Percentiles rank a stretch among this genome's conserved stretches.
These are phyloP conservation scores for Sericinus montela DNA, from an alignment of 2,888 invertebrate species.

Conservation along the genomic window DNA sequence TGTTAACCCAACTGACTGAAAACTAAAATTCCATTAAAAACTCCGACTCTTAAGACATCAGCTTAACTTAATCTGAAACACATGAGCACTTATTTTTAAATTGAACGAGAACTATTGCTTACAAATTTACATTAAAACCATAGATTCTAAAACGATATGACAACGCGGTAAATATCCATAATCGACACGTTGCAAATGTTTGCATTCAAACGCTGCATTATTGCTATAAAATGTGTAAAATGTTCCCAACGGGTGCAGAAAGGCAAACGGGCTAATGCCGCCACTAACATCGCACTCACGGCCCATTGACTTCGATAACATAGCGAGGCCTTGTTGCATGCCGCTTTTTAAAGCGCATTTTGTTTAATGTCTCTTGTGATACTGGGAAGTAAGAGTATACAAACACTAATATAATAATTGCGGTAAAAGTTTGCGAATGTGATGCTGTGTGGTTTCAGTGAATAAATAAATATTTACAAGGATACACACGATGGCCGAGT, in stretches of 20 bases:
- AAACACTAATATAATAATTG: too few relatives aligned
- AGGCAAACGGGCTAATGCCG: slow-evolving; percentile 21
- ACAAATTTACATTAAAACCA: too few relatives aligned
- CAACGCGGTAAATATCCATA: slow-evolving; percentile 14
- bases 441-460: too few relatives aligned
- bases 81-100: too few relatives aligned
- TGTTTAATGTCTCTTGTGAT: slow-evolving; percentile 12
- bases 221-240: slow-evolving; percentile 25
- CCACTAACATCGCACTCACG: slow-evolving; percentile 18
- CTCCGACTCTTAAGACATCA: too few relatives aligned
- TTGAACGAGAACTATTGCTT: too few relatives aligned
- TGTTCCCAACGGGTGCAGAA: slow-evolving; percentile 15
- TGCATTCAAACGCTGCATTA: slow-evolving; percentile 23
- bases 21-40: too few relatives aligned
- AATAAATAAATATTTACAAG: too few relatives aligned
- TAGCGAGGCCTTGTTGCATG: slow-evolving; percentile 10
- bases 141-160: background rate
- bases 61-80: too few relatives aligned
- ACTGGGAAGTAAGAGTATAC: background rate
- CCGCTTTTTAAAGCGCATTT: slow-evolving; percentile 16
- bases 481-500: too few relatives aligned
- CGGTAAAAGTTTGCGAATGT: too few relatives aligned
- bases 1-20: too few relatives aligned
- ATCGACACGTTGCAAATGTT: slow-evolving; percentile 31
- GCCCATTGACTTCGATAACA: slow-evolving; percentile 20